Base-by-base conservation (phyloP, 2,888 invertebrate genomes). In the Eledona agricola region DNA sequence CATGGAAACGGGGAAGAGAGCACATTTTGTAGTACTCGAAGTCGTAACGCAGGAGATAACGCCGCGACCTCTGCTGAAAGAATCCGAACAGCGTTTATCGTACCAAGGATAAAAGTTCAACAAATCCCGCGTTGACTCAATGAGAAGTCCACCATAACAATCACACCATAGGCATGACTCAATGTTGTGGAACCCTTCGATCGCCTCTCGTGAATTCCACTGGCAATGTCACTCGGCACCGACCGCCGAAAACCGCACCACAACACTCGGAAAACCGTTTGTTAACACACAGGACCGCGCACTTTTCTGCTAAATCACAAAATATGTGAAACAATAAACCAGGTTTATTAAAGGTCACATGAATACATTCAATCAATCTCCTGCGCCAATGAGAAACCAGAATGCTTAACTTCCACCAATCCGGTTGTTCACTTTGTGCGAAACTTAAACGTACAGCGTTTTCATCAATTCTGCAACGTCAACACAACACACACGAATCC, bases 271-370 rank as follows among this genome's bases (percentile, higher is more conserved):
- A 9, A 17, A 13, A 37, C 3, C 35, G 28, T 20, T 23, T 32
- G 47, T 32, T 32, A 7, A 13, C 32, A 17, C 10, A 35, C 29
- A 28, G 32, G 40, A 53, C 40, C 13, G 7, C 13, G 13, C 34
- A 35, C 25, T 34, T 38, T 49, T 49, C 34, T 29, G 34, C 47
- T 53, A 57, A 59, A 59, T 50, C 53, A 56, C 38, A 26, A 58
- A 62, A 62, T 60, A 60, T 58, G 52, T 40, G 52, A 60, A 61
- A 59, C 58, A 58, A 58, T 58, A 57, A 51, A 58, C 57, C 53
- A 58, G 57, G 58, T 58, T 59, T 59, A 57, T 51, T 60, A 70
- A 71, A 71, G 71, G 70, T 71, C 71, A 70, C 66, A 68, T 66
- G 69, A 69, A 68, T 66, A 64, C 62, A 65, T 65, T 63, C 64